phyloP scores from a whole-genome alignment of 2,888 invertebrate genomes.

The Latrodectus hesperus region DNA sequence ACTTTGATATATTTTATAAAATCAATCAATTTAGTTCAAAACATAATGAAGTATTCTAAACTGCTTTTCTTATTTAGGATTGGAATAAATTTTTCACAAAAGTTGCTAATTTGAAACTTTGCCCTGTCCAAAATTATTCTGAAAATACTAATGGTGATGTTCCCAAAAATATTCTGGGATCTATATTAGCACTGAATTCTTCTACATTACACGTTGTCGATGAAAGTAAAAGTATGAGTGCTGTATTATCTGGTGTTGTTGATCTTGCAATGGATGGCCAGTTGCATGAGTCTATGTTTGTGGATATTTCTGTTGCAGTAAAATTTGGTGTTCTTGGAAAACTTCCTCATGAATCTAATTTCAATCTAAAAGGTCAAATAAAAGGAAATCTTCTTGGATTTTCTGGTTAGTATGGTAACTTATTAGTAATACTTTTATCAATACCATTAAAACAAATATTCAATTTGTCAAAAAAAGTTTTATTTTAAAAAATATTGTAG shows the following conservation, averaged over 20 bases:
- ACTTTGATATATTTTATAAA: background rate
- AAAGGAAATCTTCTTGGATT: constrained; percentile 57
- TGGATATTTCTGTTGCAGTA: constrained; percentile 43
- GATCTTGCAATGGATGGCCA: constrained; percentile 37
- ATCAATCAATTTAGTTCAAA: background rate
- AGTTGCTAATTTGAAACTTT: constrained; percentile 35
- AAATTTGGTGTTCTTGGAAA: constrained; percentile 43
- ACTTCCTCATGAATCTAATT: constrained; percentile 2
- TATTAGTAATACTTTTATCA: too few species aligned
- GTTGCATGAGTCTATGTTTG: constrained; percentile 20
- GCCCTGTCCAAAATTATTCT: constrained; percentile 37
- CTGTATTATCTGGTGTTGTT: constrained; percentile 57
- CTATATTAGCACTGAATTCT: constrained; percentile 23
- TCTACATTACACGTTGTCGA: constrained; percentile 50
- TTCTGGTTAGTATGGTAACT: constrained; percentile 26
- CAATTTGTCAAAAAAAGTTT: too few species aligned
- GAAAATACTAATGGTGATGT: background rate
- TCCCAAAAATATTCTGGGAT: background rate
- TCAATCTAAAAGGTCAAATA: constrained; percentile 39
- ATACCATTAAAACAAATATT: too few species aligned
- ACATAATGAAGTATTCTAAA: background rate
- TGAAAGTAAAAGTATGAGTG: constrained; percentile 64
- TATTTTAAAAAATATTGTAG: too few species aligned
- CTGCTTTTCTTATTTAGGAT: constrained; percentile 27
- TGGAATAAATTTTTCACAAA: constrained; percentile 59